phyloP scores from a whole-genome alignment of 2,113 vertebrate genomes.

The Hiodon alosoides region DNA sequence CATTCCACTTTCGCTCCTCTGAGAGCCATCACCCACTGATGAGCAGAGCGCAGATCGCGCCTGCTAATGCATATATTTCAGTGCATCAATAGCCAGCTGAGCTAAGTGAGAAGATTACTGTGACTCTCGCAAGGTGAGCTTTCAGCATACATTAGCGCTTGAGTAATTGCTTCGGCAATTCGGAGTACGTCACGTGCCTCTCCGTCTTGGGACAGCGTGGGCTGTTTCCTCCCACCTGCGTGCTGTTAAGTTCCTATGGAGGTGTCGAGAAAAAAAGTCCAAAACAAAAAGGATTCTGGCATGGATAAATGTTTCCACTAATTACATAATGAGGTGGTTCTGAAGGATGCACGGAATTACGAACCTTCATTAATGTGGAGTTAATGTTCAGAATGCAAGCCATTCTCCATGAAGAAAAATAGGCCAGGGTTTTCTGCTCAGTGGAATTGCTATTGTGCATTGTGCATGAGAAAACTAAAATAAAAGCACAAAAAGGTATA shows the following conservation, averaged over 20 bases:
- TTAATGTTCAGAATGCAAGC: neutral
- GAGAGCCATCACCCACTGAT: too few species aligned
- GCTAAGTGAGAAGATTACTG: neutral
- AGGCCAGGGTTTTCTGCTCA: too few species aligned
- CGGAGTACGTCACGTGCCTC: too few species aligned
- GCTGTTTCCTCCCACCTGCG: neutral
- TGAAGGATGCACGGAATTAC: neutral
- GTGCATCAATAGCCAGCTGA: too few species aligned
- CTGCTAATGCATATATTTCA: neutral
- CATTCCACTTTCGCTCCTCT: too few species aligned
- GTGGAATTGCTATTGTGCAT: too few species aligned
- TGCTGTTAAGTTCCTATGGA: neutral
- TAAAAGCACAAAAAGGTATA: too few species aligned
- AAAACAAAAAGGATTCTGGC: neutral
- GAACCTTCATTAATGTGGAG: neutral
- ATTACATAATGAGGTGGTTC: neutral
- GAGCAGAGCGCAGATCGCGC: neutral
- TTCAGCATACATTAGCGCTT: neutral
- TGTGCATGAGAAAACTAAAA: too few species aligned
- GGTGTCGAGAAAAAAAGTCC: neutral
- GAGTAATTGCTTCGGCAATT: neutral
- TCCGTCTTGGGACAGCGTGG: neutral
- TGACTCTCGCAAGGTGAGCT: neutral
- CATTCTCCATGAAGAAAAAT: too few species aligned
- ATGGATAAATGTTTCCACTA: constrained; percentile 8